Base-by-base conservation (phyloP, 2,797 vertebrate species). In the Pangasius larnaudii region DNA sequence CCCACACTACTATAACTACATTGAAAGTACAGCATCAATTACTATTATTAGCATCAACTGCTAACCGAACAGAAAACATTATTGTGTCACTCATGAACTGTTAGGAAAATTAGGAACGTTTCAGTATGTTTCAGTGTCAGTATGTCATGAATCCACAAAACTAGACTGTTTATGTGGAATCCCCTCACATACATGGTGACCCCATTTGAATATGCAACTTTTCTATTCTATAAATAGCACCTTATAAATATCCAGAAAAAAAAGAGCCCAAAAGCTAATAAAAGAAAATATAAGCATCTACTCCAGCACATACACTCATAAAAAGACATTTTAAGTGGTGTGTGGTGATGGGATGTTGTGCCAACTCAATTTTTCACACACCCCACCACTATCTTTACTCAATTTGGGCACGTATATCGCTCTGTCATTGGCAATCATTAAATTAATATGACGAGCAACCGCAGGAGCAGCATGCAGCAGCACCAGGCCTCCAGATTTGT, bases 381-480 rank as follows among this genome's bases (percentile, higher is more conserved):
- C 84, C 75, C 85, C 77, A 85, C 53, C 79, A 75, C 51, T 81
- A 86, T 74, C 87, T 88, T 89, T 89, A 89, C 89, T 90, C 89
- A 84, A 87, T 89, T 88, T 84, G 30, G 78, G 69, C 79, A 88
- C 39, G 80, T 85, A 89, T 84, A 89, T 86, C 85, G 85, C 89
- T 90, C 92, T 90, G 92, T 94, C 93, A 90, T 91, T 86, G 88
- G 89, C 91, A 91, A 94, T 94, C 93, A 93, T 92, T 81, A 91
- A 91, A 92, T 91, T 90, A 94, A 92, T 93, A 92, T 93, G 92
- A 91, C 84, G 88, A 91, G 92, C 92, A 91, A 91, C 92, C 88
- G 84, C 91, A 18, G 88, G 81, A 91, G 88, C 90, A 92, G 93
- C 91, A 92, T 93, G 93, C 89, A 67, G 87, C 74, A 51, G 88